A percentile compares a stretch with the other conserved stretches of the same genome.
Conservation (phyloP, 92 coral and sea anemone genomes). For the Paramuricea clavata region DNA sequence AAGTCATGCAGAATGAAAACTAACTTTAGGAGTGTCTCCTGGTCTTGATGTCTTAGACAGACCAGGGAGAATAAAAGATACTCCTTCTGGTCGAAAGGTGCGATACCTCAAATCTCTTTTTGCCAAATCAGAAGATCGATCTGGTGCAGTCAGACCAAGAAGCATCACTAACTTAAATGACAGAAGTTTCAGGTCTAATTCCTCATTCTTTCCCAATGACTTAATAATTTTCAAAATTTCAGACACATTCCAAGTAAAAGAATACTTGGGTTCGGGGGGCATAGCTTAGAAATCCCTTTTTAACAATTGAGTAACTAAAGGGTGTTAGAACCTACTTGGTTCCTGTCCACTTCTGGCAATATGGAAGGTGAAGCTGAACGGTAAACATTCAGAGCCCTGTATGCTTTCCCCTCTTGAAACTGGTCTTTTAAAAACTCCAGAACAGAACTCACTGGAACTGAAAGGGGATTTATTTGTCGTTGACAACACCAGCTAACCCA, state of each 20-base stretch:
- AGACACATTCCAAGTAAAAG: not conserved
- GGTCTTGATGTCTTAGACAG: not conserved
- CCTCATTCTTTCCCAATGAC: too few species aligned
- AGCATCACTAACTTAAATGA: not conserved
- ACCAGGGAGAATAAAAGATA: not conserved
- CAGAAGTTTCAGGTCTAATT: too few species aligned
- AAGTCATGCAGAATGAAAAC: too few species aligned
- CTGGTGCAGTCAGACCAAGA: not conserved
- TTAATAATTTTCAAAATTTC: not conserved
- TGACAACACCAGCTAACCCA: constrained; percentile 4
- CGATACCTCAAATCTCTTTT: not conserved
- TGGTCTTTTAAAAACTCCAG: constrained; percentile 8
- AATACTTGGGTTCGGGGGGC: not conserved
- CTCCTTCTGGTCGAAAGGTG: not conserved
- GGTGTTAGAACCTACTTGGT: not conserved
- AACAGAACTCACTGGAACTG: not conserved
- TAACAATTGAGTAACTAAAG: not conserved
- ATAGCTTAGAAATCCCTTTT: too few species aligned
- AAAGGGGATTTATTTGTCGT: not conserved
- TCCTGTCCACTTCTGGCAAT: not conserved
- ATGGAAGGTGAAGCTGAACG: not conserved
- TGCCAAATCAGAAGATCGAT: not conserved
- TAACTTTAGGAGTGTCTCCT: not conserved
- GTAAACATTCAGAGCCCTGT: not conserved
- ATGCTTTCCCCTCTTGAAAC: constrained; percentile 7